Base-by-base conservation (phyloP, 2,888 invertebrate genomes). In the Microdon myrmicae region DNA sequence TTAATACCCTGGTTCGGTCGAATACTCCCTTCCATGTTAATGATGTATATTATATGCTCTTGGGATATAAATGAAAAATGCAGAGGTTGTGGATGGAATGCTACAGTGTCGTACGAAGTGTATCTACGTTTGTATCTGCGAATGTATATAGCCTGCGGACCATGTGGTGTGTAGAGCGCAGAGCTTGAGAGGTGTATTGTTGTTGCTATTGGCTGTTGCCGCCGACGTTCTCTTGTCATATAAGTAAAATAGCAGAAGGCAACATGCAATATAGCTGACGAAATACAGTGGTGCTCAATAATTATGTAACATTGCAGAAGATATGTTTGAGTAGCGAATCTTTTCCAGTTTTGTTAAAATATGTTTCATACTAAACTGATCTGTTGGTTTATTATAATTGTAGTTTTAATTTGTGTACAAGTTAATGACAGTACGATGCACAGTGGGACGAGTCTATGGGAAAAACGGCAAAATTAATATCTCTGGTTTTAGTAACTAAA, bases 71-170 rank as follows among this genome's bases (percentile, higher is more conserved):
- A 53, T 64, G 64, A 64, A 64, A n/a, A 64, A 58, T 64, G 64
- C 64, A 64, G 64, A 64, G 64, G 58, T 58, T 51, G 64, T 64
- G 58, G 64, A 64, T 64, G 47, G 53, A 64, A 58, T 64, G 51
- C 53, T 43, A 60, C 48, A 64, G 58, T 45, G 35, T 31, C 32
- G 41, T 35, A 17, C 56, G 20, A 6, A 29, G 3, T 28, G 31
- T 39, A 28, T 44, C 20, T 41, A 12, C 10, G 6, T n/a, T n/a
- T 47, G 34, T 37, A 22, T 31, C 26, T 39, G 39, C 14, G 16
- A 28, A 39, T 31, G 34, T 48, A 58, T 16, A 20, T 29, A 19
- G n/a, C 29, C 26, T 39, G 34, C 37, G 37, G n/a, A 47, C 51
- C 43, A 64, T 64, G 64, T 58, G 58, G 32, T 20, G 39, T n/a